Conservation (phyloP, 1,140 invertebrate species). For the Dryas iulia region DNA sequence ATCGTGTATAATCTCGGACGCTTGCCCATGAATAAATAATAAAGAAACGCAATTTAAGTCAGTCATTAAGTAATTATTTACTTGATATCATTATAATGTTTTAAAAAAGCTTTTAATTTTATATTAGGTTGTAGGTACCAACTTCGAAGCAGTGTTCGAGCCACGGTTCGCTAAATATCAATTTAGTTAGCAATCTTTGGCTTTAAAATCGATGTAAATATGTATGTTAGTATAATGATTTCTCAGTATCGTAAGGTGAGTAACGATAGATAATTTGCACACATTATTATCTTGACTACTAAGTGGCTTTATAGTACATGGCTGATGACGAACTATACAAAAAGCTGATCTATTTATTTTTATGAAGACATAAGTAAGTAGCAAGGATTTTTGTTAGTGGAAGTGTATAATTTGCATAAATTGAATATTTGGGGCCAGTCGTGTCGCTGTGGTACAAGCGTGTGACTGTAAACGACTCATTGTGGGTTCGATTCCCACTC, state of each 20-base stretch:
- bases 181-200: slow-evolving; percentile 45
- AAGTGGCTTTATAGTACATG: not conserved
- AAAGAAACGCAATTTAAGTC: slow-evolving; percentile 68
- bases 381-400: not conserved
- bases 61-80: slow-evolving; percentile 75
- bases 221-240: slow-evolving; percentile 21
- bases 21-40: slow-evolving; percentile 75
- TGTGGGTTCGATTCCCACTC: too few relatives aligned
- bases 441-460: too few relatives aligned
- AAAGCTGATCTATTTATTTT: not conserved
- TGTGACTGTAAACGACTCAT: too few relatives aligned
- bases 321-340: not conserved
- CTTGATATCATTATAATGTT: slow-evolving; percentile 75
- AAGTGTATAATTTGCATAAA: slow-evolving; percentile 1
- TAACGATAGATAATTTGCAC: slow-evolving; percentile 13
- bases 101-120: slow-evolving; percentile 78
- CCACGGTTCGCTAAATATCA: slow-evolving; percentile 66
- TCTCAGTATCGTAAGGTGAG: slow-evolving; percentile 16
- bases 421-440: too few relatives aligned
- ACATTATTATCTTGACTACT: slow-evolving; percentile 6
- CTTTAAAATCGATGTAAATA: slow-evolving; percentile 22
- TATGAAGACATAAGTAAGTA: not conserved
- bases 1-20: slow-evolving; percentile 41
- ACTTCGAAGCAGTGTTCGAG: slow-evolving; percentile 38
- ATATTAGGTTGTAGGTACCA: slow-evolving; percentile 61